phyloP scores from a whole-genome alignment of 2,888 invertebrate genomes.

The Leucophora obtusa region DNA sequence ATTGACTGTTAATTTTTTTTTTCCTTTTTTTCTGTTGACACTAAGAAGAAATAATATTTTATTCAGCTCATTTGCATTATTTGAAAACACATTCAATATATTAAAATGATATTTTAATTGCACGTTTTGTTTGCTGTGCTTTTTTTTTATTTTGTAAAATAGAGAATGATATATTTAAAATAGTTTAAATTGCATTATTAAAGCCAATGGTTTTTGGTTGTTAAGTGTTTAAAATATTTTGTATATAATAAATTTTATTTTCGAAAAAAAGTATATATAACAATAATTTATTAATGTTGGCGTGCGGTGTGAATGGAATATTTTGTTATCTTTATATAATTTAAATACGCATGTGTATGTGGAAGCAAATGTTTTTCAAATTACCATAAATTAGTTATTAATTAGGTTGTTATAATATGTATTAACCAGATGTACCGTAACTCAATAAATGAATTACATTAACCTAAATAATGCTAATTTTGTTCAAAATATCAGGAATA shows the following conservation, averaged over 20 bases:
- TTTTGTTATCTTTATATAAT: no score
- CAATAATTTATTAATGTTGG: no score
- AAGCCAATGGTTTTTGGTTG: conserved; percentile 23
- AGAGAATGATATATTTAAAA: conserved; percentile 20
- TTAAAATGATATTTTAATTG: conserved; percentile 60
- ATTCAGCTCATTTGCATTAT: conserved; percentile 34
- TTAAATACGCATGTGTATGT: no score
- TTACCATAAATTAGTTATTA: no score
- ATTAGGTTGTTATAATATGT: not conserved
- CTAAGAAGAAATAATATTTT: conserved; percentile 20
- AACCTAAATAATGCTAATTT: no score
- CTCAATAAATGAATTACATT: no score
- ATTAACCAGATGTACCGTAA: no score
- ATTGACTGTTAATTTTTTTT: conserved; percentile 2
- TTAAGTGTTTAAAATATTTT: conserved; percentile 15
- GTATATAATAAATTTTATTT: not conserved
- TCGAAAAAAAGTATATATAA: no score
- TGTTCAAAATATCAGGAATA: no score
- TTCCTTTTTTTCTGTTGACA: conserved; percentile 8
- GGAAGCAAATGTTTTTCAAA: no score
- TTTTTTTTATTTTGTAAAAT: not conserved
- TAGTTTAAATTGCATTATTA: conserved; percentile 24
- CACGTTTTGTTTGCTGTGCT: conserved; percentile 25
- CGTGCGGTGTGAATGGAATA: no score
- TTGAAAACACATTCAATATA: conserved; percentile 29